phyloP scores from a whole-genome alignment of 2,888 invertebrate species.

The Netelia fuscicornis region DNA sequence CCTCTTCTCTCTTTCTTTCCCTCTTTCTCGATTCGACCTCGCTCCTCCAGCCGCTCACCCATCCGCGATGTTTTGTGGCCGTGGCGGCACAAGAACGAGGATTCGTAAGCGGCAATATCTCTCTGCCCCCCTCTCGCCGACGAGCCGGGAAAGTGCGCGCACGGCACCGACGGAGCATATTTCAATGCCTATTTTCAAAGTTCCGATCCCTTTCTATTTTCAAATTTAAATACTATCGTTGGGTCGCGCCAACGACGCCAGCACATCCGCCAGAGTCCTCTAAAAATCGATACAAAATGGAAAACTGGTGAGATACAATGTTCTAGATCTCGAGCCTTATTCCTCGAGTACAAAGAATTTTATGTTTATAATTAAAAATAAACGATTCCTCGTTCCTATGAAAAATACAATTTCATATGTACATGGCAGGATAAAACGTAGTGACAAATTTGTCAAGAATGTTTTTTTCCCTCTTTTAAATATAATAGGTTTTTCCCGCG shows the following conservation, averaged over 20 bases:
- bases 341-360: no score
- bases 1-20: slow-evolving; percentile 67
- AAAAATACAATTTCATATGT: no score
- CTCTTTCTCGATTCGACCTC: slow-evolving; percentile 65
- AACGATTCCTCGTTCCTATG: no score
- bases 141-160: slow-evolving; percentile 49
- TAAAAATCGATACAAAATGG: background rate
- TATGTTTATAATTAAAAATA: no score
- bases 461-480: slow-evolving; percentile 76
- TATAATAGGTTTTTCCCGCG: slow-evolving; percentile 82
- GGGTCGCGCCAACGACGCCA: background rate
- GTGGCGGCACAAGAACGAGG: slow-evolving; percentile 52
- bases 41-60: slow-evolving; percentile 64
- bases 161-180: slow-evolving; percentile 71
- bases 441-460: background rate
- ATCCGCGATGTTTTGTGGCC: slow-evolving; percentile 55
- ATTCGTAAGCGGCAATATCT: slow-evolving; percentile 3
- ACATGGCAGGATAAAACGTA: no score
- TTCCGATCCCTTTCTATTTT: slow-evolving; percentile 78
- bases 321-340: no score
- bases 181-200: slow-evolving; percentile 81
- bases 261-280: background rate
- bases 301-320: no score
- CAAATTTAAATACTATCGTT: slow-evolving; percentile 67
- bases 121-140: slow-evolving; percentile 5